phyloP scores from a whole-genome alignment of 2,888 invertebrate species.

The Andrena bicolor region DNA sequence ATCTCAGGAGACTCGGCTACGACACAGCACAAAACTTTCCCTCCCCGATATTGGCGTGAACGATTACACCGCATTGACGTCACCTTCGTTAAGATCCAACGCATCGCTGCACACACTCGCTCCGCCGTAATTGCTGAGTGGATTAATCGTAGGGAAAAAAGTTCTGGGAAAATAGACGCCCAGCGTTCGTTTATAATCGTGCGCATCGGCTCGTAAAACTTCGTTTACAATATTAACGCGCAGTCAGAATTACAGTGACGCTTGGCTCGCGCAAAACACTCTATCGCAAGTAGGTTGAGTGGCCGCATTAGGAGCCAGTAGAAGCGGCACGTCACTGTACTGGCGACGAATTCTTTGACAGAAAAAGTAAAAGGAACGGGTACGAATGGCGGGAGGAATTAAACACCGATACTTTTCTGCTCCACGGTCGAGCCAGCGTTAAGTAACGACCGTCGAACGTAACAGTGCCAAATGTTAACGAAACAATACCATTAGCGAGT shows the following conservation, averaged over 20 bases:
- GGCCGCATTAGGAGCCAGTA: neutral
- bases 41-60: slow-evolving; percentile 53
- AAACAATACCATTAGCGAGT: slow-evolving; percentile 8
- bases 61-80: slow-evolving; percentile 67
- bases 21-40: slow-evolving; percentile 60
- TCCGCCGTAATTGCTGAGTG: slow-evolving; percentile 58
- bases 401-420: neutral
- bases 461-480: slow-evolving; percentile 18
- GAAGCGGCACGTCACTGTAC: neutral
- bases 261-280: neutral
- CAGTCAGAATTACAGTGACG: neutral
- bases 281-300: neutral
- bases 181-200: neutral
- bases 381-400: slow-evolving; percentile 5
- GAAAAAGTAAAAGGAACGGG: neutral
- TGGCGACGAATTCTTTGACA: neutral
- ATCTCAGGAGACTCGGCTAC: slow-evolving; percentile 14
- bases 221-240: neutral
- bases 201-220: neutral
- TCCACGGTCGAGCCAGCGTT: neutral
- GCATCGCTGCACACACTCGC: slow-evolving; percentile 51
- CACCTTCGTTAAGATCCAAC: slow-evolving; percentile 58
- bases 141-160: slow-evolving; percentile 44
- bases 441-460: slow-evolving; percentile 14
- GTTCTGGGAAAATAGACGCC: neutral